Conservation (phyloP, 1,140 invertebrate genomes). For the Nixonia krombeini region DNA sequence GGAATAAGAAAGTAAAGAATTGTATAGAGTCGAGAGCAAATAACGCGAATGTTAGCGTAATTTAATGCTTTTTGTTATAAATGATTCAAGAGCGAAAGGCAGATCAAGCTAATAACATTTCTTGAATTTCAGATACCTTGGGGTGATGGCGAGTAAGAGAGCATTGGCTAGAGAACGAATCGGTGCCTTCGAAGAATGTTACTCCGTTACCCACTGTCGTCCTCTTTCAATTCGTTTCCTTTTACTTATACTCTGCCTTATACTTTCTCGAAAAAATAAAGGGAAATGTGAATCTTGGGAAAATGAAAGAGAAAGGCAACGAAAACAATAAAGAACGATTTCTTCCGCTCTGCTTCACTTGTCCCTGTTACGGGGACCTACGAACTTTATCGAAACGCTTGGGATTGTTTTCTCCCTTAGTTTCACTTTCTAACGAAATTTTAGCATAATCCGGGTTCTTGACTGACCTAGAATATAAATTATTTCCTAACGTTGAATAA, state of each 20-base stretch:
- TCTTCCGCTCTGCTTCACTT: constrained; percentile 25
- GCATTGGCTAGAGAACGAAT: too few relatives aligned
- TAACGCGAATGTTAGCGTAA: too few relatives aligned
- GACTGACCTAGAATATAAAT: too few relatives aligned
- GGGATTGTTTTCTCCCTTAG: constrained; percentile 8
- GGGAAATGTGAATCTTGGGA: constrained; percentile 27
- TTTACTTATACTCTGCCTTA: constrained; percentile 27
- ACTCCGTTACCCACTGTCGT: too few relatives aligned
- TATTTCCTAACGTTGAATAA: too few relatives aligned
- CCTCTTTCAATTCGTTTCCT: constrained; percentile 16
- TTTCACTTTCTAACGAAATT: not conserved
- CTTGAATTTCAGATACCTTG: not conserved
- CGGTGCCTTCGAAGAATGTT: too few relatives aligned
- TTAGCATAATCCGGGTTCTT: too few relatives aligned
- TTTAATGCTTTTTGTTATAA: not conserved
- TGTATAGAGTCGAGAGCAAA: too few relatives aligned
- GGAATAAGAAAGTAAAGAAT: not conserved
- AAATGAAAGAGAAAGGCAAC: constrained; percentile 46
- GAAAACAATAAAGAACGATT: constrained; percentile 48
- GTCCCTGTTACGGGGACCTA: constrained; percentile 16
- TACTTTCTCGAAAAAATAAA: constrained; percentile 20
- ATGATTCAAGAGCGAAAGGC: not conserved
- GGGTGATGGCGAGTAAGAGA: not conserved
- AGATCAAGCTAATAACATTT: not conserved
- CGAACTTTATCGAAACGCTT: constrained; percentile 17